Conservation (phyloP, 2,113 vertebrate genomes). For the Phalacrocorax carbo region DNA sequence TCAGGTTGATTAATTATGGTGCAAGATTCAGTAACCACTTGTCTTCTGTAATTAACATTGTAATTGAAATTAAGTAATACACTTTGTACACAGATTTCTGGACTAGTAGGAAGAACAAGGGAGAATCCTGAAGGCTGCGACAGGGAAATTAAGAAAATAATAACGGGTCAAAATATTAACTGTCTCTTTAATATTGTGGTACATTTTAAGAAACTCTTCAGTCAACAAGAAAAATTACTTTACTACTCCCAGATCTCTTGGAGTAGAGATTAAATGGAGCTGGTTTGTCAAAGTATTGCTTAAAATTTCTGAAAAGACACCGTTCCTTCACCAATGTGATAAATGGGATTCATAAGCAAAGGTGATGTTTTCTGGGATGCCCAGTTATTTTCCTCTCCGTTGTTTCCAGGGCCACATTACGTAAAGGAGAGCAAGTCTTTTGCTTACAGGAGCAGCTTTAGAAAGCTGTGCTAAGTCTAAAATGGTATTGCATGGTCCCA, state of each 20-base stretch:
- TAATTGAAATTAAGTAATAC: slow-evolving; percentile 57
- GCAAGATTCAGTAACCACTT: slow-evolving; percentile 53
- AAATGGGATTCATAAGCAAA: background rate
- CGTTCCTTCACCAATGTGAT: background rate
- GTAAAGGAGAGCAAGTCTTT: background rate
- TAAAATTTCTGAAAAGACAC: background rate
- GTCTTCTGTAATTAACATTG: slow-evolving; percentile 58
- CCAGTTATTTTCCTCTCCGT: background rate
- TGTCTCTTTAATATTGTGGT: background rate
- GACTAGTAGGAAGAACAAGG: background rate
- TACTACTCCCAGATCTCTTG: background rate
- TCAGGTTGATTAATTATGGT: slow-evolving; percentile 69
- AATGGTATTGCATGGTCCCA: background rate
- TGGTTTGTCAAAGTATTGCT: background rate
- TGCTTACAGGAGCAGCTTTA: accelerated
- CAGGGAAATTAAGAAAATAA: background rate
- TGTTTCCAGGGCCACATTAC: background rate
- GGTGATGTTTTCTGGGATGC: background rate
- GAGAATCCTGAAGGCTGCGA: background rate
- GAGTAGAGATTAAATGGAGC: background rate
- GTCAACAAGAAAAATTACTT: background rate
- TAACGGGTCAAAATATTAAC: background rate
- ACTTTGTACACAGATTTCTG: background rate
- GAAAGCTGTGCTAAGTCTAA: background rate
- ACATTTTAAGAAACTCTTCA: background rate